A percentile compares a stretch with the other conserved stretches of the same genome.
Conservation (phyloP, 2,797 vertebrate genomes). For the Lutjanus campechanus region DNA sequence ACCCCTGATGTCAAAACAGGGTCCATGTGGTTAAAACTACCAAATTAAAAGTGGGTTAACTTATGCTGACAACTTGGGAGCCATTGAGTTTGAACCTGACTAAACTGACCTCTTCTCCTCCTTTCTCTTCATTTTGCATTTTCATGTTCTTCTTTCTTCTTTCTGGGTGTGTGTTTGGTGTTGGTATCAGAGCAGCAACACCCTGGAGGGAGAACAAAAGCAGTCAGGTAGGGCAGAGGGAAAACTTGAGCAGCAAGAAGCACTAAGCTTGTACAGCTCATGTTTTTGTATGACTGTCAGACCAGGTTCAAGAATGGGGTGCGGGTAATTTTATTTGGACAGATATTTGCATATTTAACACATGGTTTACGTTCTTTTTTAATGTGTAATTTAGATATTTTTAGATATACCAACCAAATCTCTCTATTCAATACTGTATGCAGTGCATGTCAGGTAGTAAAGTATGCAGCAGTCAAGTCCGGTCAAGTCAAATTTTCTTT, state of each 20-base stretch:
- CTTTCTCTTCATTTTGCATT: accelerated
- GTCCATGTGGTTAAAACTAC: background rate
- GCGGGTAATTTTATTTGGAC: background rate
- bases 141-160: background rate
- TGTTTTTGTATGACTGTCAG: background rate
- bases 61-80: no score
- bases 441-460: background rate
- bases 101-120: background rate
- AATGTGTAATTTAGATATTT: background rate
- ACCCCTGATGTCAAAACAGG: background rate
- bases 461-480: no score
- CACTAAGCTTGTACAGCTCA: background rate
- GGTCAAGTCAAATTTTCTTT: no score
- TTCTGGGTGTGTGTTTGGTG: slow-evolving; percentile 17
- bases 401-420: background rate
- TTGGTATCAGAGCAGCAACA: slow-evolving; percentile 43
- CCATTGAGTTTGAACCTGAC: background rate
- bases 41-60: no score
- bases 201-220: slow-evolving; percentile 43
- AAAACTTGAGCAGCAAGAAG: slow-evolving; percentile 19
- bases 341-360: background rate
- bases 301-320: no score
- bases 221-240: slow-evolving; percentile 16
- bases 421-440: background rate
- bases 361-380: background rate